phyloP scores from a whole-genome alignment of 1,140 invertebrate species.

The Cydia amplana region DNA sequence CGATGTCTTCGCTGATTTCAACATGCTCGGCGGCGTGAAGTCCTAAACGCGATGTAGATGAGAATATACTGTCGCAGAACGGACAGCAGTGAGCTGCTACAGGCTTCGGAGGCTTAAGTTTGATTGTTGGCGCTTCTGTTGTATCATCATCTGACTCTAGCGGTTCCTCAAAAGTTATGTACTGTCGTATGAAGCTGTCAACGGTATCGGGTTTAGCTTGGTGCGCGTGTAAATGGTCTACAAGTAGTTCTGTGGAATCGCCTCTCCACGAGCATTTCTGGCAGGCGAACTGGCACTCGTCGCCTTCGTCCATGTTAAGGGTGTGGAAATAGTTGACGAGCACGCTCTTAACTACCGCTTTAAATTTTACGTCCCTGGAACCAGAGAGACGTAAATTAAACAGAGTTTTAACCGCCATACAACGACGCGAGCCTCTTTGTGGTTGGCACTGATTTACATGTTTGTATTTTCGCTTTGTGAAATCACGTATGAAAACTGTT shows the following conservation, averaged over 20 bases:
- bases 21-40: conserved; percentile 60
- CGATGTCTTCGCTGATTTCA: conserved; percentile 44
- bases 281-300: conserved; percentile 57
- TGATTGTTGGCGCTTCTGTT: conserved; percentile 25
- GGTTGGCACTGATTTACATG: background rate
- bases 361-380: conserved; percentile 48
- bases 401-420: background rate
- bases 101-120: conserved; percentile 23
- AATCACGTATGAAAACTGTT: too few relatives aligned
- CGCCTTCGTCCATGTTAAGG: conserved; percentile 44
- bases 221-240: conserved; percentile 52
- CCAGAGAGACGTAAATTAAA: background rate
- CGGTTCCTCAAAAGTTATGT: conserved; percentile 60
- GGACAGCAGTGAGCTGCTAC: conserved; percentile 53
- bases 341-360: conserved; percentile 47
- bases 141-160: conserved; percentile 46
- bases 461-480: too few relatives aligned
- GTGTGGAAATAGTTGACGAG: conserved; percentile 49
- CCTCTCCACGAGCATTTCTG: conserved; percentile 50
- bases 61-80: conserved; percentile 61
- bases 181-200: conserved; percentile 53
- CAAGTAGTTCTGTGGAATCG: conserved; percentile 40
- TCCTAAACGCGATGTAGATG: conserved; percentile 54
- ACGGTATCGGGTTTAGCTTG: conserved; percentile 36
- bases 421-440: background rate